Base-by-base conservation (phyloP, 2,113 vertebrate species). In the Otolemur garnettii region DNA sequence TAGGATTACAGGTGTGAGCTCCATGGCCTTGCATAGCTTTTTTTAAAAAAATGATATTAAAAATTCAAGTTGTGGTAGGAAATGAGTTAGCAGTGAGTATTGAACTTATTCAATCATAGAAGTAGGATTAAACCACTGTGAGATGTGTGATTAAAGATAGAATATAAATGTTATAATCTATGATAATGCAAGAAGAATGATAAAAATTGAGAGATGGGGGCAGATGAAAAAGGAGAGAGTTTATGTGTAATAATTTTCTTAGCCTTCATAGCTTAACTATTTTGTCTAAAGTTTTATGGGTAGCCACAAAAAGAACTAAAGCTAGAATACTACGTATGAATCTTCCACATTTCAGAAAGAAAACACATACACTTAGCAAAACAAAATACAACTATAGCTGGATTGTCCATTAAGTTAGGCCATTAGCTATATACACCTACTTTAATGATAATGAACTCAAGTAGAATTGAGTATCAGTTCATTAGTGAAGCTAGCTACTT, bases 311-410 rank as follows among this genome's bases (percentile, higher is more conserved):
- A 77, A 91, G 26, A 85, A 53, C 74, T 87, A 26, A 86, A 90
- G 8, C 50, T 84, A 71, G 57, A 90, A 50, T 9, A 50, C 45
- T 50, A 50, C 8, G n/a, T 86, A 53, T 84, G 60, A 69, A 12
- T 55, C 66, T 87, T 72, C 28, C 21, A 17, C 55, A 66, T 91
- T 80, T 95, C 45, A 87, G 57, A 74, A 87, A 60, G 69, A 68
- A 83, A 66, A 50, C 4, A 72, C 22, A 79, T 24, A 19, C 33
- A 66, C 42, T 79, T 69, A 79, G 12, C 38, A 79, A 60, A 91
- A 42, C 38, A 82, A 71, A 95, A 21, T 12, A 38, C 18, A 72
- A 28, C 17, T n/a, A 9, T n/a, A 57, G 33, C 64, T 74, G 26
- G 55, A 4, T 45, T 95, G 28, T 35, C 57, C 24, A 64, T 2